Evolutionary conservation across 2,888 invertebrate species (phyloP).

Genomic region (Lochmaea capreae): DNA sequence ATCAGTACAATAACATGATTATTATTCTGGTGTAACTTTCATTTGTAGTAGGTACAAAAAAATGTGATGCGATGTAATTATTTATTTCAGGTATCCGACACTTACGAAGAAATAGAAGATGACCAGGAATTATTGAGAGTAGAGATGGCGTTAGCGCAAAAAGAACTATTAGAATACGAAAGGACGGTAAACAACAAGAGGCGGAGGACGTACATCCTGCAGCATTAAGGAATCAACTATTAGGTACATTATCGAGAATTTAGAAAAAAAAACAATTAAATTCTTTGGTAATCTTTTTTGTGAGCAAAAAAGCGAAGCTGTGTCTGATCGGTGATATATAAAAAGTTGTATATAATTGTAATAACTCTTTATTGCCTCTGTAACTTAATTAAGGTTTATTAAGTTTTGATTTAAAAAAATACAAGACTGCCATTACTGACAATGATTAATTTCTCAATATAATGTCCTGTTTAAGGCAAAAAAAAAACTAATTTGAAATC

Average conservation of each 20-base stretch:
- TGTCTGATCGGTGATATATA: conserved; percentile 57
- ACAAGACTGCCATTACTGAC: conserved; percentile 50
- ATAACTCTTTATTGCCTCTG: conserved; percentile 44
- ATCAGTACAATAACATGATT: no score
- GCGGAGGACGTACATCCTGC: conserved; percentile 58
- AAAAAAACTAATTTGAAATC: not conserved
- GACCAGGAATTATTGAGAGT: conserved; percentile 65
- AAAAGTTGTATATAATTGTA: conserved; percentile 53
- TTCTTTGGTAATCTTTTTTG: conserved; percentile 31
- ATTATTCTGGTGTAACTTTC: no score
- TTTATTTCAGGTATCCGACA: conserved; percentile 71
- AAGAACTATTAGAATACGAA: conserved; percentile 63
- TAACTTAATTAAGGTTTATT: conserved; percentile 44
- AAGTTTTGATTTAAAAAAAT: conserved; percentile 37
- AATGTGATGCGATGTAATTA: no score
- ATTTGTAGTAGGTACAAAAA: no score
- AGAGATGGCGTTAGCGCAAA: conserved; percentile 64
- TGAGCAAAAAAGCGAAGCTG: conserved; percentile 52
- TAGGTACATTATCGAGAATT: conserved; percentile 24
- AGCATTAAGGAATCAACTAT: conserved; percentile 49
- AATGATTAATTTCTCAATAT: not conserved
- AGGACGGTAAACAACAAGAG: conserved; percentile 59
- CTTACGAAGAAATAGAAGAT: conserved; percentile 81
- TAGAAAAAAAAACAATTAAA: conserved; percentile 14
- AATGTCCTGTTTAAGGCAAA: not conserved